These are phyloP conservation scores for Peromyscus melanophrys DNA, from an alignment of 2,797 vertebrate species.

Conservation along the genomic window DNA sequence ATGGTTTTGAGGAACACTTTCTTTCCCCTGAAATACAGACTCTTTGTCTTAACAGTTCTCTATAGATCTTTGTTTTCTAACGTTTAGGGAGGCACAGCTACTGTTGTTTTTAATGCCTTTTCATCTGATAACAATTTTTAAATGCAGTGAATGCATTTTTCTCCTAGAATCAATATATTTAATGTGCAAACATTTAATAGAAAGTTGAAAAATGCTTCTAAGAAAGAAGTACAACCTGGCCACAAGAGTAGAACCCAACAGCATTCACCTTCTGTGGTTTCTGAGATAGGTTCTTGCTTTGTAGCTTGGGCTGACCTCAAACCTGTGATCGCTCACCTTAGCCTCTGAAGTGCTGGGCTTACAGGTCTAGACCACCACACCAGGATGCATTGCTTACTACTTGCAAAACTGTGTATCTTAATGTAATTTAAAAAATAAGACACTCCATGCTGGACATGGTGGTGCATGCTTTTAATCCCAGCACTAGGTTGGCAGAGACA, in stretches of 20 bases:
- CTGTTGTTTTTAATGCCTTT: neutral
- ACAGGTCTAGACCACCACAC: neutral
- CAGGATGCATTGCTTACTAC: neutral
- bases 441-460: neutral
- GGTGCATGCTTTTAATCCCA: neutral
- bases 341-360: neutral
- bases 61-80: neutral
- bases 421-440: conserved; percentile 12
- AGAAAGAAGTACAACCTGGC: conserved; percentile 13
- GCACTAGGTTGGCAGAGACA: neutral
- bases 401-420: conserved; percentile 54
- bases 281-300: neutral
- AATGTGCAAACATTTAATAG: conserved; percentile 14
- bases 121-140: conserved; percentile 23
- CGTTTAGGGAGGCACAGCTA: conserved; percentile 38
- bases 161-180: conserved; percentile 51
- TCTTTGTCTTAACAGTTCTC: conserved; percentile 12
- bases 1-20: neutral
- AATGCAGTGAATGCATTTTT: conserved; percentile 42
- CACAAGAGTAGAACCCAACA: conserved; percentile 1
- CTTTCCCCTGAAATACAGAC: neutral
- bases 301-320: neutral
- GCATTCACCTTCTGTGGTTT: neutral
- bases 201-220: conserved; percentile 41
- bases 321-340: neutral